A percentile compares a stretch with the other conserved stretches of the same genome.
These are phyloP conservation scores for Lasioglossum malachurum DNA, from an alignment of 2,888 invertebrate genomes.

Conservation along the genomic window DNA sequence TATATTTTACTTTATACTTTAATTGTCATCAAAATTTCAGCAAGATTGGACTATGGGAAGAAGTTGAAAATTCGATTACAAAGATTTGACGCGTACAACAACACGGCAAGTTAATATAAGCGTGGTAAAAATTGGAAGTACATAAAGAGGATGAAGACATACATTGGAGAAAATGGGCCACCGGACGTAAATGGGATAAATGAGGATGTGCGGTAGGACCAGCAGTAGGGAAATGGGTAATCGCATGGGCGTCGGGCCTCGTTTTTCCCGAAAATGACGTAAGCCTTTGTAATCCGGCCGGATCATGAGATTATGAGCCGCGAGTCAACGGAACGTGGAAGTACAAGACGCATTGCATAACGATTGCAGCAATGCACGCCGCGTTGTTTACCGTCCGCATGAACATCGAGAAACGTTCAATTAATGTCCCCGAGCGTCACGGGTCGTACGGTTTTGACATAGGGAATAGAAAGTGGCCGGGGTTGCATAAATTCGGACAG, in stretches of 20 bases:
- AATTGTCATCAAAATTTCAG: too few relatives aligned
- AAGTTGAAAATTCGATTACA: too few relatives aligned
- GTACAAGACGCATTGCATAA: conserved; percentile 56
- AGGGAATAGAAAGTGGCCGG: conserved; percentile 64
- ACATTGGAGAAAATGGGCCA: not conserved
- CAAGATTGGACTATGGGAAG: too few relatives aligned
- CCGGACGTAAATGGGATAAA: not conserved
- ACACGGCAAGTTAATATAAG: too few relatives aligned
- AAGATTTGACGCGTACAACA: too few relatives aligned
- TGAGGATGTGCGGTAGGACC: not conserved
- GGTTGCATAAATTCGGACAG: conserved; percentile 60
- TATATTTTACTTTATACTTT: too few relatives aligned
- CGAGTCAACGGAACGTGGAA: conserved; percentile 65
- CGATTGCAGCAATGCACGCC: conserved; percentile 62
- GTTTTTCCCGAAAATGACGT: conserved; percentile 41
- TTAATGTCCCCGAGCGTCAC: conserved; percentile 56
- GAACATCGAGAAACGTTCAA: conserved; percentile 66
- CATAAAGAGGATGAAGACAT: not conserved
- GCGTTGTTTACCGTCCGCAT: conserved; percentile 62
- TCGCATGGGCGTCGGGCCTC: conserved; percentile 7
- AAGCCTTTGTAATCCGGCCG: conserved; percentile 49
- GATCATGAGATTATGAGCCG: conserved; percentile 50
- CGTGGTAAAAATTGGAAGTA: not conserved
- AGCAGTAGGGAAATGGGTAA: conserved; percentile 17
- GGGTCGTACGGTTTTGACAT: conserved; percentile 60